Percentiles rank a stretch among this genome's conserved stretches.
phyloP scores from a whole-genome alignment of 2,797 vertebrate genomes.

The Onychomys leucogaster region DNA sequence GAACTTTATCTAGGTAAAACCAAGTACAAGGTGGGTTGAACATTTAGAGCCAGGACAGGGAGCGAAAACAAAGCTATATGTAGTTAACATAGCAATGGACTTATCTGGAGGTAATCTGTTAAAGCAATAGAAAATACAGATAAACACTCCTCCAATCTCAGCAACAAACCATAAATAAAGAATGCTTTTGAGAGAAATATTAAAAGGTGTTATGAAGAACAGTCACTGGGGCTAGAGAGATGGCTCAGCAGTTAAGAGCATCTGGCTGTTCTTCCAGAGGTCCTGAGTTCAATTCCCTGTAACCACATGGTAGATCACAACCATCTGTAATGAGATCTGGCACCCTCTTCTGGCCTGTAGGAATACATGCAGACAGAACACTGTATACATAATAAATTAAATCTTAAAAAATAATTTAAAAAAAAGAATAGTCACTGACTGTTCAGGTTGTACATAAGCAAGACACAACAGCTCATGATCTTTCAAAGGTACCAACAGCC shows the following conservation, averaged over 20 bases:
- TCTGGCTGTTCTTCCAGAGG: no score
- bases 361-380: no score
- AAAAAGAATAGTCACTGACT: background rate
- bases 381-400: no score
- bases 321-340: no score
- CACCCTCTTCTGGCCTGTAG: no score
- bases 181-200: background rate
- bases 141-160: background rate
- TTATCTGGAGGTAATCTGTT: background rate
- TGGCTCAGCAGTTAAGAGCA: no score
- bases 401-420: no score
- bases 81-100: background rate
- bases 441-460: background rate
- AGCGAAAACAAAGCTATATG: background rate
- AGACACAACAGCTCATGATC: background rate
- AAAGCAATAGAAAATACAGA: background rate
- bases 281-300: no score
- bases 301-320: no score
- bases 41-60: background rate
- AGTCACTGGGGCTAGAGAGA: no score
- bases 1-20: background rate
- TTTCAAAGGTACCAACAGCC: background rate
- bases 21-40: background rate
- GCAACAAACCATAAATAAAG: background rate
- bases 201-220: background rate